Evolutionary conservation across 92 coral and sea anemone species (phyloP), one percentile per base, ranked within the genome.

Genomic region (Diadumene lineata): DNA sequence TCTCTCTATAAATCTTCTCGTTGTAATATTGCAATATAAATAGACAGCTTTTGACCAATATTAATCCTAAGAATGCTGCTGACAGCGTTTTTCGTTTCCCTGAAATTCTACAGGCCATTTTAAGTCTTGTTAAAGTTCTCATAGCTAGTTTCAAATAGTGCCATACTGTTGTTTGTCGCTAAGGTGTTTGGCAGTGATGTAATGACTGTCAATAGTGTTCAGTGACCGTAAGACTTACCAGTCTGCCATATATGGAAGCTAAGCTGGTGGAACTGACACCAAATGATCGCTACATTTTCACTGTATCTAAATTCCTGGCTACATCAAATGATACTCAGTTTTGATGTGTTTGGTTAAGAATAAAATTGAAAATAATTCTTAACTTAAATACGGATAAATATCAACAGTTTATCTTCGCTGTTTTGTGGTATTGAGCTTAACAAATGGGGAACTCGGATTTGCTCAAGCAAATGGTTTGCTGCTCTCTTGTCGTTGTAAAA

Each of bases 21-120:
- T 89, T 81, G 73, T 84, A 91, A 72, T 89, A 88, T 22, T 88
- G 97, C 26, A 91, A 64, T 21, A 88, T 75, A 68, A 87, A 88
- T 60, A 91, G 66, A 69, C 77, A 80, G 57, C 88, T 76, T 79
- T 90, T 82, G 17, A 91, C 55, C 23, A 82, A 53, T 33, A 91
- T 77, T 46, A 91, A 23, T 11, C 79, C 73, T 33, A 88, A 72
- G n/a, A 90, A 84, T 1, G 90, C 89, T 51, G 84, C 80, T 1
- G 85, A 50, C 34, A 91, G 77, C 1, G 92, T 62, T 51, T 83
- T 86, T 34, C 90, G 68, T 44, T 84, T 91, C 1, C 85, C 74
- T 11, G 90, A 76, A 38, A 57, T 34, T 34, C 85, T 67, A 24
- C 53, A 66, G 31, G 67, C 82, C 82, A 78, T 78, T 27, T 68